Base-by-base conservation (phyloP, 1,140 invertebrate genomes). In the Megathymus violae region DNA sequence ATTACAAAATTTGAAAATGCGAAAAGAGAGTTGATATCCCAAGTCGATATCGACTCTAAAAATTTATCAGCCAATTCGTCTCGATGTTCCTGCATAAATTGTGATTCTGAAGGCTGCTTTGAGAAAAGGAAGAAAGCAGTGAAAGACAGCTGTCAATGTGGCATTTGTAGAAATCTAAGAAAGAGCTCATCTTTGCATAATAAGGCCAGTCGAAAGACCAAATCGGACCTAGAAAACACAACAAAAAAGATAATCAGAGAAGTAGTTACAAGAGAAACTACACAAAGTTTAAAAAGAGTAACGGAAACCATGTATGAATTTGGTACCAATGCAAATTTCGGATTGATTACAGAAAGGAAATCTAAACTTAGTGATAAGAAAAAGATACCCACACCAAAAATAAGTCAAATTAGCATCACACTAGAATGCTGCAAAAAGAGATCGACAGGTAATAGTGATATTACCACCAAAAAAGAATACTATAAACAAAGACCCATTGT, bases 21-120 rank as follows among this genome's bases (percentile, higher is more conserved):
- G 27, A 22, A 27, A 3, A 11, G 22, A 5, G 27, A 43, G 52
- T 43, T 44, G 52, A 44, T 16, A 19, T 31, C 52, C 22, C n/a
- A n/a, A 31, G 10, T 4, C 22, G 52, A 44, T 44, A 25, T 34
- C 40, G 16, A 44, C 22, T 16, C 22, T 16, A 41, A 44, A 19
- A 34, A 7, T 17, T 9, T 13, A 14, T 58, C 41, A 16, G 13
- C 36, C 10, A 38, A 13, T 25, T 36, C 11, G 14, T 74, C 72
- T 9, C 40, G 43, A 31, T 83, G 80, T 47, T 83, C 78, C 0
- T 83, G 80, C 44, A 36, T 60, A n/a, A 44, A 71, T 16, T 81
- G 78, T 46, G 67, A 81, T 47, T 76, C 74, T 10, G 3, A 54
- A 10, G 19, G n/a, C 11, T 80, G 77, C 47, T 78, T 71, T 22